Evolutionary conservation across 2,888 invertebrate genomes (phyloP).

Genomic region (Laothoe populi): DNA sequence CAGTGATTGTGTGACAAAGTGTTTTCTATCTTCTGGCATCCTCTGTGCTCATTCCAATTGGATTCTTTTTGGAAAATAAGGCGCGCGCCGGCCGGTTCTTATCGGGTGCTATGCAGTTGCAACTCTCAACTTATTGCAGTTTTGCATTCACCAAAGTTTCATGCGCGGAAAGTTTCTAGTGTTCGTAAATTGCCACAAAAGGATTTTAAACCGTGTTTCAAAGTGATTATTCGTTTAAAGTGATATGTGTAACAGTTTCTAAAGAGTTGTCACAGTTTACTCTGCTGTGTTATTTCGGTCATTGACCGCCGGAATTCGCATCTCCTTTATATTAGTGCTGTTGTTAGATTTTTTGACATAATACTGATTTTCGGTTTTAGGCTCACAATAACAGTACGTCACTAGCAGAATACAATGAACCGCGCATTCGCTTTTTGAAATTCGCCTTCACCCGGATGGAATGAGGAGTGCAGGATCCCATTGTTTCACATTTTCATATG

Average conservation of each 20-base stretch:
- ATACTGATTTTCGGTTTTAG: slow-evolving; percentile 74
- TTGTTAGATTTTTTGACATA: slow-evolving; percentile 65
- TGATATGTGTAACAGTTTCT: slow-evolving; percentile 73
- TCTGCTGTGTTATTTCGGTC: slow-evolving; percentile 83
- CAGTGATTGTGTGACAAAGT: slow-evolving; percentile 75
- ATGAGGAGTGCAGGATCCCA: slow-evolving; percentile 83
- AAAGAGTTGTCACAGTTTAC: slow-evolving; percentile 75
- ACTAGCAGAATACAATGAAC: slow-evolving; percentile 74
- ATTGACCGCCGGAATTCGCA: slow-evolving; percentile 83
- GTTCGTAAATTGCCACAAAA: slow-evolving; percentile 61
- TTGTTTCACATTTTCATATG: slow-evolving; percentile 84
- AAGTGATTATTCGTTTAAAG: slow-evolving; percentile 73
- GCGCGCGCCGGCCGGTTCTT: slow-evolving; percentile 85
- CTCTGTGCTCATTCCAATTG: slow-evolving; percentile 69
- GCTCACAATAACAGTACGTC: slow-evolving; percentile 71
- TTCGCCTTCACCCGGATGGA: slow-evolving; percentile 80
- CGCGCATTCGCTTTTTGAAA: slow-evolving; percentile 82
- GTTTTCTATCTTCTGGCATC: slow-evolving; percentile 61
- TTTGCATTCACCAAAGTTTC: slow-evolving; percentile 81
- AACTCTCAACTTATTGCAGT: slow-evolving; percentile 84
- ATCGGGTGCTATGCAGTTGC: slow-evolving; percentile 85
- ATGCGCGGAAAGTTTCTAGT: slow-evolving; percentile 81
- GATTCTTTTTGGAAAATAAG: slow-evolving; percentile 79
- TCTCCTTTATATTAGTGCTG: slow-evolving; percentile 72
- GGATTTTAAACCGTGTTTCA: slow-evolving; percentile 69